Conservation (phyloP, 1,140 invertebrate species). For the Papilio dardanus region DNA sequence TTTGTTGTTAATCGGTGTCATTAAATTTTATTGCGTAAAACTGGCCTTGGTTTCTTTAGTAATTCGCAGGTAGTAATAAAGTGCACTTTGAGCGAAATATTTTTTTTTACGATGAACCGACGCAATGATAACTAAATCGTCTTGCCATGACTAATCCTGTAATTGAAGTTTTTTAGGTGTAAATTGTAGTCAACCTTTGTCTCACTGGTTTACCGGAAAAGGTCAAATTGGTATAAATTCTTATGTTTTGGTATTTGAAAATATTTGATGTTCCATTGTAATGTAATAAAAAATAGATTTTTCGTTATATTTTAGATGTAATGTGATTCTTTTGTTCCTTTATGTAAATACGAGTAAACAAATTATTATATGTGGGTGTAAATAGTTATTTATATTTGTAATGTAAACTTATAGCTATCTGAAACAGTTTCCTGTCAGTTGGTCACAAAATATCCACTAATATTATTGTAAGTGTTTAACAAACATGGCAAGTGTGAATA, state of each 20-base stretch:
- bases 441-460: not conserved
- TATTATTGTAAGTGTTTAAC: slow-evolving; percentile 13
- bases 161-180: not conserved
- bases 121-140: not conserved
- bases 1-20: slow-evolving; percentile 19
- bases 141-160: not conserved
- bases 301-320: no score
- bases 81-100: not conserved
- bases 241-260: no score
- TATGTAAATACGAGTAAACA: not conserved
- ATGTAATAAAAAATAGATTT: no score
- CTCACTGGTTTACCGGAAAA: not conserved
- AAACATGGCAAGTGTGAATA: slow-evolving; percentile 3
- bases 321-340: no score
- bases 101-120: not conserved
- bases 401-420: not conserved
- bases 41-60: slow-evolving; percentile 31
- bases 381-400: not conserved
- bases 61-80: slow-evolving; percentile 23
- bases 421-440: not conserved
- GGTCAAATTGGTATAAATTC: not conserved
- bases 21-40: slow-evolving; percentile 29
- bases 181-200: not conserved
- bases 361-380: no score
- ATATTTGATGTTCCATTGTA: no score